Percentiles rank a stretch among this genome's conserved stretches.
Evolutionary conservation across 2,113 vertebrate genomes (phyloP).

Genomic region (Pyxicephalus adspersus): DNA sequence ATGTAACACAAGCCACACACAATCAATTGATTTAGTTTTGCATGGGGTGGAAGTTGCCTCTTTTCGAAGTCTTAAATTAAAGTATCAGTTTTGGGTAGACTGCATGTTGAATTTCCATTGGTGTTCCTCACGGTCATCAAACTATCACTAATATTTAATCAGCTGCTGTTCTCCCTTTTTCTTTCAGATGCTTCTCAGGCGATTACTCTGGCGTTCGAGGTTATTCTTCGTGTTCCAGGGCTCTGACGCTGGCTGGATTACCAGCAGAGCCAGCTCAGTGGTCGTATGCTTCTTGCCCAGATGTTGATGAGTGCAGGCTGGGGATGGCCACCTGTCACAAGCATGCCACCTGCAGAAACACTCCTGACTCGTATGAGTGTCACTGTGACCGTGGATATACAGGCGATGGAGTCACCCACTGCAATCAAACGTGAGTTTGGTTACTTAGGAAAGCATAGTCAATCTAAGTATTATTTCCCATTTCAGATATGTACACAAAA

Average conservation of each 20-base stretch:
- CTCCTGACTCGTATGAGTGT: conserved; percentile 88
- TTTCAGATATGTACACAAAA: no score
- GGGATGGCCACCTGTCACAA: conserved; percentile 86
- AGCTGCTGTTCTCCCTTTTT: no score
- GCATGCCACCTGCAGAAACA: conserved; percentile 86
- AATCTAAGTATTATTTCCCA: no score
- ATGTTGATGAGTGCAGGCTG: conserved; percentile 89
- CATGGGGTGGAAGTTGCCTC: no score
- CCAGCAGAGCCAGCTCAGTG: conserved; percentile 76
- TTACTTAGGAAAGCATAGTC: no score
- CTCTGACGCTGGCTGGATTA: conserved; percentile 77
- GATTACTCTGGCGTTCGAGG: conserved; percentile 83
- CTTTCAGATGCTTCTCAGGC: conserved; percentile 81
- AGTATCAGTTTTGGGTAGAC: no score
- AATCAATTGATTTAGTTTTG: no score
- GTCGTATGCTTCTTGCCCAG: conserved; percentile 87
- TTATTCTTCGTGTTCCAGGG: conserved; percentile 80
- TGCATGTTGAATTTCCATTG: no score
- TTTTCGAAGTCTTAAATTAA: no score
- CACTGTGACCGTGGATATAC: conserved; percentile 88
- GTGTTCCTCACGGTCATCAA: no score
- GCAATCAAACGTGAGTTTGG: conserved; percentile 86
- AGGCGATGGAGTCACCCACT: conserved; percentile 83
- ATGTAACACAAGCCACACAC: no score
- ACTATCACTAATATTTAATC: no score